Evolutionary conservation across 2,797 vertebrate species (phyloP), one percentile per base, ranked within the genome.

Genomic region (Eurystomus glaucurus): DNA sequence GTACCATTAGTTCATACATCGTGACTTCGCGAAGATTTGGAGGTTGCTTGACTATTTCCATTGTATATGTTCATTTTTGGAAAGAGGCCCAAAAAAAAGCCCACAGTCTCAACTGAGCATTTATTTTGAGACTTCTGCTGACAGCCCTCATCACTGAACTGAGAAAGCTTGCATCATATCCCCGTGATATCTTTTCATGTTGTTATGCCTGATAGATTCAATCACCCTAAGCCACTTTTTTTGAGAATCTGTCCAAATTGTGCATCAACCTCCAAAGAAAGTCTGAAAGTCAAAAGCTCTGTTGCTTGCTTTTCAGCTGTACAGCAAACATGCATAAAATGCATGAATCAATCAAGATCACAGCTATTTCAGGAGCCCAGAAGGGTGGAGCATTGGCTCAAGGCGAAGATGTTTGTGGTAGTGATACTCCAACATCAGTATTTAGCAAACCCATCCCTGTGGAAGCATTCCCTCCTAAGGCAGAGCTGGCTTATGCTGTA

Each of bases 91-190:
- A 16, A 54, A 70, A 92, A 74, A 71, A 91, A 81, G 9, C 7
- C 23, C 20, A 64, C 61, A 81, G 55, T 79, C 79, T 88, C 79
- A 84, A 90, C 7, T 0, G 0, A 79, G 33, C 4, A 2, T 74
- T 91, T 93, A 85, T 92, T 94, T 87, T 87, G 62, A 81, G 55
- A 12, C 20, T 93, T 92, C 77, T 93, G 71, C 62, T 96, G 83
- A 70, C 88, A 93, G 65, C 43, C 28, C 18, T 93, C 58, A 85
- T 39, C 77, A 69, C 46, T 82, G 70, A 94, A 75, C 72, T 76
- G 77, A 65, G 29, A 90, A 90, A 66, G 29, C 54, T 58, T 83
- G 29, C 65, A 88, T 81, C 57, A 57, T 61, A 70, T 71, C 29
- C 77, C 28, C 50, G 69, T 46, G 35, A 89, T 84, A 87, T 39